Conservation (phyloP, 2,797 vertebrate genomes). For the Ataeniobius toweri region DNA sequence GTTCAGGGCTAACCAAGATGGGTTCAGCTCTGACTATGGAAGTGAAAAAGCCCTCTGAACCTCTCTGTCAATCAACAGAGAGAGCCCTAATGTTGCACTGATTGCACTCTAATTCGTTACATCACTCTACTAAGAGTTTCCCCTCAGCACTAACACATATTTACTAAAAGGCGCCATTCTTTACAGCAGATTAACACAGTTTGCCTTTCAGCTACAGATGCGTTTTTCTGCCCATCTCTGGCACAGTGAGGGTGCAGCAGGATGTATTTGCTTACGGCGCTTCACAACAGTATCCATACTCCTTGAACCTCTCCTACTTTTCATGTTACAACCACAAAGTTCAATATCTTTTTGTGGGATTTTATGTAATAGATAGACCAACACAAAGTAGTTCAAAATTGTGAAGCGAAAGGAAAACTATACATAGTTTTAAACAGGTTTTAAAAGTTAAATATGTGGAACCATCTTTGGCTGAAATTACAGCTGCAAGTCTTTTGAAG, state of each 20-base stretch:
- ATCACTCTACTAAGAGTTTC: slow-evolving; percentile 55
- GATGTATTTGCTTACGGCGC: neutral
- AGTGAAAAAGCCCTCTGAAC: slow-evolving; percentile 36
- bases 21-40: slow-evolving; percentile 49
- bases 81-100: slow-evolving; percentile 51
- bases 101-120: slow-evolving; percentile 63
- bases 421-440: too few relatives aligned
- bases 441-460: too few relatives aligned
- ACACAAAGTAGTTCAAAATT: slow-evolving; percentile 2
- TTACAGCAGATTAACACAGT: slow-evolving; percentile 68
- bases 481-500: too few relatives aligned
- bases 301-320: neutral
- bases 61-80: slow-evolving; percentile 49
- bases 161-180: slow-evolving; percentile 58
- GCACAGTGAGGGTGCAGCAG: slow-evolving; percentile 15
- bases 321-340: neutral
- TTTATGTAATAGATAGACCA: neutral
- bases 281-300: neutral
- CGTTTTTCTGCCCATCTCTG: slow-evolving; percentile 54
- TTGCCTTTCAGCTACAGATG: slow-evolving; percentile 67
- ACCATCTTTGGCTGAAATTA: too few relatives aligned
- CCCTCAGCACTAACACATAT: slow-evolving; percentile 62
- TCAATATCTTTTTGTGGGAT: neutral
- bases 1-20: slow-evolving; percentile 39
- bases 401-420: too few relatives aligned